phyloP scores from a whole-genome alignment of 2,888 invertebrate species.

The Penaeus monodon region DNA sequence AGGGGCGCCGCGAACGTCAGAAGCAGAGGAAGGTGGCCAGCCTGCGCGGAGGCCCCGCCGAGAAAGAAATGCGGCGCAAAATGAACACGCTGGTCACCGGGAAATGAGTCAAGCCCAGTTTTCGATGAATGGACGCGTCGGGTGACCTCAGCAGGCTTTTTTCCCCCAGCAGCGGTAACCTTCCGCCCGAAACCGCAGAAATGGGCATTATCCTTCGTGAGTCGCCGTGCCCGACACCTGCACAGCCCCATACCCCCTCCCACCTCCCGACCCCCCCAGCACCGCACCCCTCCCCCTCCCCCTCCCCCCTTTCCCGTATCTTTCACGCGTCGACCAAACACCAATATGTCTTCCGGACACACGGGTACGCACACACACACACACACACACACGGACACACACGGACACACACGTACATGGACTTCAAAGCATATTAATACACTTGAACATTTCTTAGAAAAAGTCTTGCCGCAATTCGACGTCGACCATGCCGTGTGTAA shows the following conservation, averaged over 20 bases:
- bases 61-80: neutral
- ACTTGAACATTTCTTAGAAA: no score
- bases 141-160: constrained; percentile 27
- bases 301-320: no score
- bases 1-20: neutral
- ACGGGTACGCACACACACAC: no score
- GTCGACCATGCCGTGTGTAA: no score
- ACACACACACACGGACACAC: no score
- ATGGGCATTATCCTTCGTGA: constrained; percentile 23
- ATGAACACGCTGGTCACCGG: constrained; percentile 4
- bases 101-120: constrained; percentile 41
- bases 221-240: constrained; percentile 4
- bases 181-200: constrained; percentile 28
- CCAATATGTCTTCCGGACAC: no score
- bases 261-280: no score
- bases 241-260: neutral
- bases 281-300: no score
- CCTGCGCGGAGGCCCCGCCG: neutral
- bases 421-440: no score
- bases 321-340: no score
- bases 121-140: constrained; percentile 38
- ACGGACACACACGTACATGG: no score
- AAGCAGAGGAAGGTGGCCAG: neutral
- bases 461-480: no score
- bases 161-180: constrained; percentile 14